Conservation (phyloP, 2,113 vertebrate genomes). For the Microcebus tavaratra region DNA sequence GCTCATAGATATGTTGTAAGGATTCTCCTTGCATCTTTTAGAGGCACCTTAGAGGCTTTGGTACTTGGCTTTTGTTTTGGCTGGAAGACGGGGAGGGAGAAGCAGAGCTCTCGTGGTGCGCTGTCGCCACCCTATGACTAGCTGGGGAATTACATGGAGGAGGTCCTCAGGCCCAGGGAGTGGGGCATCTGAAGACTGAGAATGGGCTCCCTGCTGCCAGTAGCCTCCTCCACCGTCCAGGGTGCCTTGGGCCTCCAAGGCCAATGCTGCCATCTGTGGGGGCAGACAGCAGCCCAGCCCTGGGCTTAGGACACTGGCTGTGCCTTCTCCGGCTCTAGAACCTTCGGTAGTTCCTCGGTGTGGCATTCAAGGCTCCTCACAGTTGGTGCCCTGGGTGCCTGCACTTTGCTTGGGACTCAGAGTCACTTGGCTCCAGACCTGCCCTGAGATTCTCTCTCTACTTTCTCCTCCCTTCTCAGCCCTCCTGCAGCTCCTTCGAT, state of each 20-base stretch:
- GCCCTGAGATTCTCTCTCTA: neutral
- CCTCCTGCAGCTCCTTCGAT: neutral
- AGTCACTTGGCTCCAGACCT: neutral
- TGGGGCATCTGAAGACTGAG: neutral
- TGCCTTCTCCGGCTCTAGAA: neutral
- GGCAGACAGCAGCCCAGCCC: neutral
- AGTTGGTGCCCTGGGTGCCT: neutral
- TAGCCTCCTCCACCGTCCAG: neutral
- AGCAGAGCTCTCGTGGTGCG: neutral
- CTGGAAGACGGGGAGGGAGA: neutral
- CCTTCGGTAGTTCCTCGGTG: neutral
- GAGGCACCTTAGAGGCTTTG: neutral
- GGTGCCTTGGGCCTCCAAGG: neutral
- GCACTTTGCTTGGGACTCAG: neutral
- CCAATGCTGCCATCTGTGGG: neutral
- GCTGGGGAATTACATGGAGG: neutral
- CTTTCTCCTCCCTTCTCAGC: neutral
- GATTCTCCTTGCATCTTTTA: neutral
- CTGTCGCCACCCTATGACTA: constrained; percentile 19
- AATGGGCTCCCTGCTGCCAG: neutral
- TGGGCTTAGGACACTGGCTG: neutral
- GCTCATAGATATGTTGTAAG: neutral
- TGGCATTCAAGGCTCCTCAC: neutral
- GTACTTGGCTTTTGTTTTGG: neutral
- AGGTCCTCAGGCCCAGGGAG: neutral